Evolutionary conservation across 2,888 invertebrate species (phyloP).

Genomic region (Augochlorella aurata): DNA sequence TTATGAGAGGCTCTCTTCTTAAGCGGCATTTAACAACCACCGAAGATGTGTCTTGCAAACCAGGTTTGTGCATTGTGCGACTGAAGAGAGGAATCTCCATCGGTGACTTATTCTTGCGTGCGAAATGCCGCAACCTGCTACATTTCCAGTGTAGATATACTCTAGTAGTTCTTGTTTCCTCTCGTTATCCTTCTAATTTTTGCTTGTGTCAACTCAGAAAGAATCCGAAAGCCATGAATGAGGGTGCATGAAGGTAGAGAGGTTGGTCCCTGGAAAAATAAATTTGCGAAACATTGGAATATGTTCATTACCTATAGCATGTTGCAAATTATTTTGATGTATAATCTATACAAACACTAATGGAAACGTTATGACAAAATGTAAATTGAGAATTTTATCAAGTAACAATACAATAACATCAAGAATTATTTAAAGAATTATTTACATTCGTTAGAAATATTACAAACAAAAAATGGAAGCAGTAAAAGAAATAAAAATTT

Average conservation of each 20-base stretch:
- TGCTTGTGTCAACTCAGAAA: background rate
- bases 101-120: background rate
- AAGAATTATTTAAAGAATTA: too few species aligned
- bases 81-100: background rate
- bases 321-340: too few species aligned
- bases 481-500: too few species aligned
- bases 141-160: background rate
- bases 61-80: background rate
- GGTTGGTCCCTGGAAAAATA: background rate
- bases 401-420: too few species aligned
- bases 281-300: background rate
- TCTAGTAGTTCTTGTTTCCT: background rate
- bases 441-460: too few species aligned
- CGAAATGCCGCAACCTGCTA: background rate
- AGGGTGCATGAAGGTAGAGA: background rate
- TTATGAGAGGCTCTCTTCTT: background rate
- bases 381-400: too few species aligned
- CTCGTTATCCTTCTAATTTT: background rate
- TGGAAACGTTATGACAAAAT: too few species aligned
- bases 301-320: background rate
- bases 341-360: too few species aligned
- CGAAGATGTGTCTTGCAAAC: background rate
- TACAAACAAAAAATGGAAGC: too few species aligned
- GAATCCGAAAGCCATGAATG: background rate
- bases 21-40: too few species aligned